Conservation (phyloP, 2,888 invertebrate species). For the Diadegma fenestrale region DNA sequence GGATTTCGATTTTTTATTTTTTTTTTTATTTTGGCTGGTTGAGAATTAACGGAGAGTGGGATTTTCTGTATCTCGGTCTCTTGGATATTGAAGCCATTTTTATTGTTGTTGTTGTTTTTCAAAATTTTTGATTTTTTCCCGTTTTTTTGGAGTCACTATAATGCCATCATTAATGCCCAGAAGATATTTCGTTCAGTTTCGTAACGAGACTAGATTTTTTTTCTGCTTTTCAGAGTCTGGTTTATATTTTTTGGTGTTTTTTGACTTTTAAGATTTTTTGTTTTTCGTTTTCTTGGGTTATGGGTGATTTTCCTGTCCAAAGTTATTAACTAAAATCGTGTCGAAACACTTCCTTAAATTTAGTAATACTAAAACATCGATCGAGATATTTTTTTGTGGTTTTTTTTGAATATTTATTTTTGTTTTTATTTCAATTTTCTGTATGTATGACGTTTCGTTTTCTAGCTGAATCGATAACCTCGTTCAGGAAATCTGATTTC, state of each 20-base stretch:
- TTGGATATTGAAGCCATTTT: neutral
- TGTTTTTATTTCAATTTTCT: neutral
- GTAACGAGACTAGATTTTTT: constrained; percentile 3
- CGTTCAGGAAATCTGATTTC: constrained; percentile 12
- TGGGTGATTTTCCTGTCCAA: neutral
- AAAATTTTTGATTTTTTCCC: neutral
- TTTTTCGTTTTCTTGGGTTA: neutral
- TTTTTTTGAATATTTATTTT: constrained; percentile 9
- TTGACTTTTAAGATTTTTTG: constrained; percentile 4
- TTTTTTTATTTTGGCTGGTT: too few species aligned
- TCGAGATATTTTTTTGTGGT: constrained; percentile 2
- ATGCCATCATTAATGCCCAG: constrained; percentile 63
- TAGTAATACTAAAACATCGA: constrained; percentile 22
- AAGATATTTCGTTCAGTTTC: constrained; percentile 31
- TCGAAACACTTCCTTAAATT: constrained; percentile 6
- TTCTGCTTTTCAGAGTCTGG: neutral
- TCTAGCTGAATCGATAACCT: constrained; percentile 16
- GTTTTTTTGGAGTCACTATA: constrained; percentile 35
- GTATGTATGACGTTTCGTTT: constrained; percentile 2
- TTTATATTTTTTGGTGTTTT: constrained; percentile 1
- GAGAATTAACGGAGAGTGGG: too few species aligned
- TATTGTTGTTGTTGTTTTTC: constrained; percentile 4
- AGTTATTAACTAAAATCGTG: neutral
- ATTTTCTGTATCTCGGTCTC: too few species aligned
- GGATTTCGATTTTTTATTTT: neutral